A percentile compares a stretch with the other conserved stretches of the same genome.
phyloP scores from a whole-genome alignment of 1,140 invertebrate genomes.

The Liolophura sinensis region DNA sequence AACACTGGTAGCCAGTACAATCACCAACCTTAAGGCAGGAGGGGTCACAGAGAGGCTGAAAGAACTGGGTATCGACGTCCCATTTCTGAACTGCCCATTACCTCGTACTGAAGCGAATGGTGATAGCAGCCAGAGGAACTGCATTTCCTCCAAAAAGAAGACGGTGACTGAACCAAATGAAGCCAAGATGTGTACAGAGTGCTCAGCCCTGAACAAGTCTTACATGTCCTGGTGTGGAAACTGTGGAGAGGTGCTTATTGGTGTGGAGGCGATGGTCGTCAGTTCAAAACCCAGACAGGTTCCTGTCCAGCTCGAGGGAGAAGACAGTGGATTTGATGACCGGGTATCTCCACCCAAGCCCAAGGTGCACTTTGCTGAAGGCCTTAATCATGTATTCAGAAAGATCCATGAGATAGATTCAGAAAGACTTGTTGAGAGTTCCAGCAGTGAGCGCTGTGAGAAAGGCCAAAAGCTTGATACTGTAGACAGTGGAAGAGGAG shows the following conservation, averaged over 20 bases:
- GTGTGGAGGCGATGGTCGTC: conserved; percentile 34
- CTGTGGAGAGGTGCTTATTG: conserved; percentile 51
- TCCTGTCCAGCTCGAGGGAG: too few species aligned
- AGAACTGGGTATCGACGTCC: conserved; percentile 36
- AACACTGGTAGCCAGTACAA: conserved; percentile 29
- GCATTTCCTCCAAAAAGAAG: conserved; percentile 11
- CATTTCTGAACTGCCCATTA: conserved; percentile 10
- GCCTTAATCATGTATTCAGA: too few species aligned
- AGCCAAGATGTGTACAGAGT: conserved; percentile 46
- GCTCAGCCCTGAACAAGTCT: conserved; percentile 40
- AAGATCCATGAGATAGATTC: too few species aligned
- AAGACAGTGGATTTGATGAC: too few species aligned
- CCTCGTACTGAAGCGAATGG: conserved; percentile 4
- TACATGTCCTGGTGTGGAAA: conserved; percentile 50
- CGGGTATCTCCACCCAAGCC: too few species aligned
- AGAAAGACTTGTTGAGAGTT: too few species aligned
- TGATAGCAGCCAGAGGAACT: conserved; percentile 9
- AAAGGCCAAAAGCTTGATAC: conserved; percentile 12
- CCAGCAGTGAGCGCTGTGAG: background rate
- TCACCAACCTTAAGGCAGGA: conserved; percentile 33
- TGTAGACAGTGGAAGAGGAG: conserved; percentile 22
- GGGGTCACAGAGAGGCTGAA: conserved; percentile 45
- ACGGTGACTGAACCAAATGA: conserved; percentile 21
- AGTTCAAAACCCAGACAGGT: background rate
- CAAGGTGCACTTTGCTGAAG: too few species aligned